A percentile compares a stretch with the other conserved stretches of the same genome.
phyloP scores from a whole-genome alignment of 2,113 vertebrate species.

The Apteryx owenii region DNA sequence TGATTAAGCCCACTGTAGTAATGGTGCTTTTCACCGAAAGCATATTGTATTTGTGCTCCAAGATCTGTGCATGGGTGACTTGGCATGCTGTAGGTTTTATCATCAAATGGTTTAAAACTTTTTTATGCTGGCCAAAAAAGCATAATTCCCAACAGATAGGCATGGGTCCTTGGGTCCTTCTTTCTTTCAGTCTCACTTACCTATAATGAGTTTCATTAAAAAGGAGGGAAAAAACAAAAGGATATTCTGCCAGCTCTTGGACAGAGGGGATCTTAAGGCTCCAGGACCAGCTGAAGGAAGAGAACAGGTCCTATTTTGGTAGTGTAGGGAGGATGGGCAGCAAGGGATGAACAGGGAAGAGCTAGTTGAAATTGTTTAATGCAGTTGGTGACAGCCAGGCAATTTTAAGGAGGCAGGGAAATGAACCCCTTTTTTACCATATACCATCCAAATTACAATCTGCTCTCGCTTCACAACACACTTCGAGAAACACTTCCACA shows the following conservation, averaged over 20 bases:
- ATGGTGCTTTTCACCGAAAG: neutral
- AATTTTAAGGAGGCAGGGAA: neutral
- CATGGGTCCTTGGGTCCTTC: neutral
- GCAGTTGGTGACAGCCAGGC: fast-evolving
- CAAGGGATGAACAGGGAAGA: neutral
- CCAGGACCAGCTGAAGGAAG: neutral
- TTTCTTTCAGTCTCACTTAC: neutral
- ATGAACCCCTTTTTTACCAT: neutral
- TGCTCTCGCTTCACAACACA: neutral
- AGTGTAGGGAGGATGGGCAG: neutral
- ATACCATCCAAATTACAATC: neutral
- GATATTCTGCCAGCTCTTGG: neutral
- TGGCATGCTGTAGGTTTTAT: neutral
- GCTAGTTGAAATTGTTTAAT: neutral
- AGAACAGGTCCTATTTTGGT: neutral
- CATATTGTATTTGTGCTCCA: neutral
- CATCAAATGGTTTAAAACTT: neutral
- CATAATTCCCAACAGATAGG: neutral
- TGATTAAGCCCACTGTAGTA: neutral
- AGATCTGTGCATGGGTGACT: neutral
- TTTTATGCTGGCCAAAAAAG: neutral
- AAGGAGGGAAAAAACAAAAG: neutral
- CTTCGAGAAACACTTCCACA: neutral
- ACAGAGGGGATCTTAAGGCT: neutral
- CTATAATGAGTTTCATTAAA: neutral